Base-by-base conservation (phyloP, 2,888 invertebrate genomes). In the Mythimna albipuncta region DNA sequence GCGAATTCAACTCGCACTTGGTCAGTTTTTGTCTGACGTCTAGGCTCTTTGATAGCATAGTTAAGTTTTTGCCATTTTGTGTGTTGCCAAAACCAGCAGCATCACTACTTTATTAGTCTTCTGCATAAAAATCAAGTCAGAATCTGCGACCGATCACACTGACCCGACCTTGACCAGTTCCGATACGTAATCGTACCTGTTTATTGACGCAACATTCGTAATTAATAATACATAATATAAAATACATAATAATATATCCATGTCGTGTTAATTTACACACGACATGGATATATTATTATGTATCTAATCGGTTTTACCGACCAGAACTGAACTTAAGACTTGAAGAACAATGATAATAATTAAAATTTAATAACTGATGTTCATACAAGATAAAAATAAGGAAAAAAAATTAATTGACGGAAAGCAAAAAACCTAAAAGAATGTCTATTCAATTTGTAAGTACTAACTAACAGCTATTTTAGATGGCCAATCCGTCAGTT, bases 91-190 rank as follows among this genome's bases (percentile, higher is more conserved):
- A 61, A 68, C 41, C 38, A 55, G 41, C 26, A 26, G 2, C 3
- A 26, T 41, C 44, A 47, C 38, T 38, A 6, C 11, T 16, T 41
- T 47, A 7, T 73, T 54, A 59, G 68, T 75, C 61, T 55, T 64
- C 32, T 41, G 61, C 57, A 63, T 47, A 47, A 47, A 35, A 52
- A 26, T 38, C 11, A 47, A 65, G 10, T 50, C 41, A 7, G 65
- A 69, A 63, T 44, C 19, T 19, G 26, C 62, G 9, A 26, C 6
- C n/a, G 13, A 35, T n/a, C 66, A 32, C 50, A 13, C 10, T 50
- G 71, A 70, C 78, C 54, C 44, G 21, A 79, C 80, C 83, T 55
- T 83, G 79, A 83, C 83, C 69, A 72, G 63, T 66, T 69, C 50
- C 26, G 41, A 52, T 61, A 62, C 19, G 63, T 13, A 35, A 57